Conservation (phyloP, 2,888 invertebrate genomes). For the Chelonus formosanus region DNA sequence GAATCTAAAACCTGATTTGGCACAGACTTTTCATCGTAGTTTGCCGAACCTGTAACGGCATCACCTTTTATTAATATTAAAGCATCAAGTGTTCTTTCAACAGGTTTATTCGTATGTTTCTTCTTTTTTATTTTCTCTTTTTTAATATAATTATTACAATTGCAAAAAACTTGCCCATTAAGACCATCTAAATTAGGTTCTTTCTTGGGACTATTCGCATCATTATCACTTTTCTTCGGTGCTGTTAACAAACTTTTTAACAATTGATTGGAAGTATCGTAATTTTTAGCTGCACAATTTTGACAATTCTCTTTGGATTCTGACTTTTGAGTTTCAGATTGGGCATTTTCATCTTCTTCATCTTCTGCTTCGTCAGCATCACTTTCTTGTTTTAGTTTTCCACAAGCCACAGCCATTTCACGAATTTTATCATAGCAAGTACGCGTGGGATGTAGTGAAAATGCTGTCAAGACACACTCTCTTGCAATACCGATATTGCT, state of each 20-base stretch:
- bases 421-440: constrained; percentile 70
- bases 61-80: constrained; percentile 68
- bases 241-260: constrained; percentile 52
- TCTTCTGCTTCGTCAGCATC: constrained; percentile 18
- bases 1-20: constrained; percentile 70
- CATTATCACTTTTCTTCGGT: constrained; percentile 44
- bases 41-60: constrained; percentile 68
- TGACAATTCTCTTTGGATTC: constrained; percentile 40
- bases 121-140: constrained; percentile 32
- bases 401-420: constrained; percentile 67
- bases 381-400: constrained; percentile 63
- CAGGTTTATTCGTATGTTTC: constrained; percentile 3
- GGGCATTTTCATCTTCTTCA: neutral
- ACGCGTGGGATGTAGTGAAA: constrained; percentile 76
- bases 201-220: constrained; percentile 14
- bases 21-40: constrained; percentile 73
- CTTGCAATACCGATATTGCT: constrained; percentile 71
- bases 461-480: constrained; percentile 80
- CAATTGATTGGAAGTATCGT: constrained; percentile 50
- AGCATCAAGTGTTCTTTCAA: constrained; percentile 66
- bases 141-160: constrained; percentile 52
- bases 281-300: constrained; percentile 45
- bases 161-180: constrained; percentile 53
- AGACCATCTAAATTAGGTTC: constrained; percentile 36
- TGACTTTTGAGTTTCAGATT: constrained; percentile 20